These are phyloP conservation scores for Anthopleura sola DNA, from an alignment of 64 coral and sea anemone genomes.

Conservation along the genomic window DNA sequence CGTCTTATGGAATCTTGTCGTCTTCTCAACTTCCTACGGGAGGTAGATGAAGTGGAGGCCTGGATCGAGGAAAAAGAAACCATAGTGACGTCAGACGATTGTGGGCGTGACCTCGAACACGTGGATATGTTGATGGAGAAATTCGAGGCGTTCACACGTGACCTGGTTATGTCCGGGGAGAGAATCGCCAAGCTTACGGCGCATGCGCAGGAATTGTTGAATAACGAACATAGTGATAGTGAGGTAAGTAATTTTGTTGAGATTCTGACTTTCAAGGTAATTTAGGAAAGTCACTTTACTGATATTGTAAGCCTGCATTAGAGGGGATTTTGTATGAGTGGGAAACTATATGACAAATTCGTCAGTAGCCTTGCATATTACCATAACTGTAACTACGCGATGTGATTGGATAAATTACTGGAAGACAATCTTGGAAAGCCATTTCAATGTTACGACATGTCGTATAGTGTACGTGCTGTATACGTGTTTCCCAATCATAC, in stretches of 20 bases:
- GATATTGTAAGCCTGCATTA: no score
- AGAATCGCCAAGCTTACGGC: conserved; percentile 67
- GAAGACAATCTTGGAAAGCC: no score
- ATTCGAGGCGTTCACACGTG: conserved; percentile 95
- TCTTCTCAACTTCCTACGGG: conserved; percentile 69
- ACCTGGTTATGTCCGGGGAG: conserved; percentile 83
- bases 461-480: no score
- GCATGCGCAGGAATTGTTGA: conserved; percentile 65
- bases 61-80: conserved; percentile 83
- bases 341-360: no score
- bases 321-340: no score
- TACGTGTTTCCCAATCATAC: no score
- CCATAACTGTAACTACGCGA: no score
- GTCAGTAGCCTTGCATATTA: no score
- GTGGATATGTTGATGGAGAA: conserved; percentile 89
- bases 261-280: no score
- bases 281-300: no score
- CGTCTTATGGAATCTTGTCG: conserved; percentile 66
- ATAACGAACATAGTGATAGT: conserved; percentile 70
- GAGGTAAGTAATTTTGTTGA: conserved; percentile 25
- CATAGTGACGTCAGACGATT: conserved; percentile 81
- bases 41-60: conserved; percentile 84
- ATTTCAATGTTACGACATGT: no score
- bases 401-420: no score
- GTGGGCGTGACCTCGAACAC: conserved; percentile 90